Base-by-base conservation (phyloP, 2,888 invertebrate genomes). In the Xylocampa areola region DNA sequence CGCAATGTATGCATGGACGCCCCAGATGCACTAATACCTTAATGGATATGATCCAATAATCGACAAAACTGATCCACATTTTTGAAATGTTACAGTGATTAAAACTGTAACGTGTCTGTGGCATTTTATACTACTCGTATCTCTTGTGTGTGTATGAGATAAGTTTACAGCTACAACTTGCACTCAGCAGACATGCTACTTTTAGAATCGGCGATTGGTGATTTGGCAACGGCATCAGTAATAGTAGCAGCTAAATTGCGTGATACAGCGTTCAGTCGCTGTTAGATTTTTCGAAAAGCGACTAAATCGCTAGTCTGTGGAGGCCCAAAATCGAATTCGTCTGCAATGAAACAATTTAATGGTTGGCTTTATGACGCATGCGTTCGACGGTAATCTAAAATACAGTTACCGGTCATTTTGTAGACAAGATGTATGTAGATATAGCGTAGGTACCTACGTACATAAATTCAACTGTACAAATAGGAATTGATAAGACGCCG, bases 371-470 rank as follows among this genome's bases (percentile, higher is more conserved):
- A 77, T 73, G 72, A 76, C 62, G 70, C 68, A 70, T 68, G 67
- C 65, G 69, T 73, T 73, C 72, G 72, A 71, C 59, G 69, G 74
- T 78, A 80, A 73, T 64, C 44, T 48, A 76, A 83, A 82, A 80
- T 77, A 82, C 82, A 77, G 79, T 81, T 79, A 82, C 47, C 49
- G 53, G 61, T 49, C 61, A 75, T 77, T 71, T 69, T 71, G 62
- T 63, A 69, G 67, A 53, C 68, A 60, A 50, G 52, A 67, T 29
- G 35, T 52, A 49, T 7, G 40, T 23, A 10, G 3, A 16, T 49
- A 21, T 48, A n/a, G n/a, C n/a, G n/a, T n/a, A n/a, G n/a, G n/a
- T n/a, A n/a, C n/a, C n/a, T n/a, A 57, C 60, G 54, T 67, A 59
- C 41, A 58, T 66, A 62, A 54, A 58, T 67, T 49, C 37, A 48